Base-by-base conservation (phyloP, 2,113 vertebrate genomes). In the Ailuropoda melanoleuca region DNA sequence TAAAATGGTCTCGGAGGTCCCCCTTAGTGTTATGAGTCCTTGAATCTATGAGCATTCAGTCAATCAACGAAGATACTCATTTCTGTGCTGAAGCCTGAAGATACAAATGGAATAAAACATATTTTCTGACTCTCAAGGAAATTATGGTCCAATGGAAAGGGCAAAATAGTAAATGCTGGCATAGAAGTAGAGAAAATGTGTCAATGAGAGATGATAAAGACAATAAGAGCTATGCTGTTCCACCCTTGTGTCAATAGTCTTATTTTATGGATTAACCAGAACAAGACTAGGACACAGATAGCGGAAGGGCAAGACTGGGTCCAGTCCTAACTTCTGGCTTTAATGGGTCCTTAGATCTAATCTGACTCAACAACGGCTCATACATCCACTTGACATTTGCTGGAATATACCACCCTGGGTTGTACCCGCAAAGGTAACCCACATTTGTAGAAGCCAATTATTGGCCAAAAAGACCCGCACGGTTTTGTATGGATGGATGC, bases 361-460 rank as follows among this genome's bases (percentile, higher is more conserved):
- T 70, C 60, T 58, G 39, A 70, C n/a, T 58, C n/a, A 7, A 31
- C n/a, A 7, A 31, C 34, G 64, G 70, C 19, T 88, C 89, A 50
- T 10, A 31, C 18, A 34, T 87, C 66, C 15, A 43, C 94, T 86
- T 89, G 93, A 90, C 48, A 21, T 46, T 86, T 48, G 14, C 68
- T 48, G 21, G 53, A 58, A 50, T n/a, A 17, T 11, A 17, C 26
- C 74, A 92, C 31, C 37, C 68, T 87, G 77, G 15, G 34, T 72
- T 90, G n/a, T 66, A 82, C 21, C 70, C 90, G 37, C 87, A 87
- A 37, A 64, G 53, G 64, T 77, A 72, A 95, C 62, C 2, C 18
- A 84, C 34, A 37, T 94, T 85, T 93, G 48, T 43, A 81, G 93
- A 88, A 95, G 29, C 64, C 80, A 77, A 46, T 75, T 88, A 97